Conservation (phyloP, 2,113 vertebrate species). For the Cryptotis parvus region DNA sequence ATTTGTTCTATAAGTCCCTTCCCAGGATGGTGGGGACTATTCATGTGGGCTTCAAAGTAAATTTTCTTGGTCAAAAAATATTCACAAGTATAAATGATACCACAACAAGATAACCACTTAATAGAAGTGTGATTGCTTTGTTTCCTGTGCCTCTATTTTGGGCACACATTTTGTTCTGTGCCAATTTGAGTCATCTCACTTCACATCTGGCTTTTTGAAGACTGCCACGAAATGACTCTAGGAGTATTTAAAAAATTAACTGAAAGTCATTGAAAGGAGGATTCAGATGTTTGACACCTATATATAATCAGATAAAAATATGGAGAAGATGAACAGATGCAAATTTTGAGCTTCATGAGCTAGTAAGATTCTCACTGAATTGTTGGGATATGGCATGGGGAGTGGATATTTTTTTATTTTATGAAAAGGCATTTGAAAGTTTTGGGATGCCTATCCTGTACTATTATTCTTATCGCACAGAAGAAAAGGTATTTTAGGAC, state of each 20-base stretch:
- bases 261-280: conserved; percentile 38
- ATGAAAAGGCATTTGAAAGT: background rate
- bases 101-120: conserved; percentile 43
- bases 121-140: conserved; percentile 17
- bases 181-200: conserved; percentile 51
- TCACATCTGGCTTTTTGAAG: conserved; percentile 62
- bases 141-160: conserved; percentile 59
- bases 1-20: background rate
- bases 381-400: background rate
- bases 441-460: background rate
- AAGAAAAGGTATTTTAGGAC: conserved; percentile 35
- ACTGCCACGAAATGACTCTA: conserved; percentile 37
- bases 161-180: conserved; percentile 46
- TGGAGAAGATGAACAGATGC: background rate
- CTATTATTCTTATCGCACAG: conserved; percentile 27
- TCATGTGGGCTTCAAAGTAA: background rate
- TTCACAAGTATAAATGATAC: conserved; percentile 5
- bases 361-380: conserved; percentile 52
- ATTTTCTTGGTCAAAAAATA: conserved; percentile 46
- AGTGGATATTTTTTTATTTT: conserved; percentile 63
- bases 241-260: conserved; percentile 58
- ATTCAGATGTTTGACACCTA: conserved; percentile 71
- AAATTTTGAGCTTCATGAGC: conserved; percentile 33
- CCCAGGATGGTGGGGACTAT: background rate
- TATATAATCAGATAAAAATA: background rate